Percentiles rank a stretch among this genome's conserved stretches.
Conservation (phyloP, 2,888 invertebrate species). For the Chorisops tibialis region DNA sequence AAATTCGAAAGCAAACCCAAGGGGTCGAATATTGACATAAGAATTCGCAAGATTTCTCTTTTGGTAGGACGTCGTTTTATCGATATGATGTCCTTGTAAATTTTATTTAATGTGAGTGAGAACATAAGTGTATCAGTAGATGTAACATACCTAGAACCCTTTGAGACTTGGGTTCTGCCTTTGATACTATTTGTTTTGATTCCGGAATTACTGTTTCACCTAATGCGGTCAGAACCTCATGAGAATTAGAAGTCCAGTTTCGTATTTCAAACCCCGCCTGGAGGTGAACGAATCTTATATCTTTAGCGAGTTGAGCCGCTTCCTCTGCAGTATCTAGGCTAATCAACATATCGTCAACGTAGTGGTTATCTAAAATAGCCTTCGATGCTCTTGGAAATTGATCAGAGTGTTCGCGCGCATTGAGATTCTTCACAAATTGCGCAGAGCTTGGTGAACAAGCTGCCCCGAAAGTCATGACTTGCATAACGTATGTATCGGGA, state of each 20-base stretch:
- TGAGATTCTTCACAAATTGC: constrained; percentile 20
- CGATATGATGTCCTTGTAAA: not conserved
- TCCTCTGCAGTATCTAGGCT: constrained; percentile 19
- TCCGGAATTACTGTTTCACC: not conserved
- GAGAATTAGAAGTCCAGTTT: constrained; percentile 30
- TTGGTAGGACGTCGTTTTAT: not conserved
- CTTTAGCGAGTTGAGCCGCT: constrained; percentile 26
- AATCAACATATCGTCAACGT: too few species aligned
- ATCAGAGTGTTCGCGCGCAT: constrained; percentile 18
- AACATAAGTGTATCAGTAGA: not conserved
- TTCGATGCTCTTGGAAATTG: constrained; percentile 17
- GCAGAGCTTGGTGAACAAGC: constrained; percentile 24
- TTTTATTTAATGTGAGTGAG: not conserved
- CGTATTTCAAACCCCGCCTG: constrained; percentile 30
- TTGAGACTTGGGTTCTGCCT: too few species aligned
- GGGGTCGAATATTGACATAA: too few species aligned
- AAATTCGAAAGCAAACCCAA: too few species aligned
- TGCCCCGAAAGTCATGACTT: too few species aligned
- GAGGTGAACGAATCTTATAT: constrained; percentile 28
- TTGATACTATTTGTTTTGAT: not conserved
- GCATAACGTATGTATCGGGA: too few species aligned
- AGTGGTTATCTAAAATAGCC: too few species aligned
- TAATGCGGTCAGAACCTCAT: not conserved
- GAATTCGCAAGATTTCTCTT: not conserved
- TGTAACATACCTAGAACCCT: not conserved